These are phyloP conservation scores for Ylistrum balloti DNA, from an alignment of 1,140 invertebrate species.

Conservation along the genomic window DNA sequence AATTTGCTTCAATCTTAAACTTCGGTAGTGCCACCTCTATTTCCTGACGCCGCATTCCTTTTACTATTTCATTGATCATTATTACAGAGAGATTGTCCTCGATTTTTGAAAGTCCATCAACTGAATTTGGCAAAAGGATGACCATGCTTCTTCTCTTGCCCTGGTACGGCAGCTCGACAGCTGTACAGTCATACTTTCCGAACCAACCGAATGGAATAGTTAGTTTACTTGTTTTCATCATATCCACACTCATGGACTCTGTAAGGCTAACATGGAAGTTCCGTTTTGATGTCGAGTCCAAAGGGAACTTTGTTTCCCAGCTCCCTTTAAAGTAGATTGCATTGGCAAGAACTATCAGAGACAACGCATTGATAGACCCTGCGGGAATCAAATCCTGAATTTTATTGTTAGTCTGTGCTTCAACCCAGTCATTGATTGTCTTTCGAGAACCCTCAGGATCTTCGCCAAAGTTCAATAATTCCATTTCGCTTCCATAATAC, in stretches of 20 bases:
- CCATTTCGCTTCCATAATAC: conserved; percentile 59
- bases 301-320: conserved; percentile 88
- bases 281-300: conserved; percentile 82
- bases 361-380: conserved; percentile 82
- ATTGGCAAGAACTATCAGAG: conserved; percentile 88
- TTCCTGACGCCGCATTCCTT: conserved; percentile 43
- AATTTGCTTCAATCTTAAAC: conserved; percentile 86
- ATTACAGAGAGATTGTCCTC: conserved; percentile 83
- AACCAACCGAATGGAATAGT: conserved; percentile 49
- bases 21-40: conserved; percentile 84
- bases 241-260: conserved; percentile 49
- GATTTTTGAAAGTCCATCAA: conserved; percentile 81
- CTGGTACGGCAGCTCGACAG: conserved; percentile 89
- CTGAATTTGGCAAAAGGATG: conserved; percentile 87
- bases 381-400: conserved; percentile 86
- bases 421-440: conserved; percentile 88
- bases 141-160: conserved; percentile 86
- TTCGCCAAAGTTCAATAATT: conserved; percentile 55
- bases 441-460: conserved; percentile 70
- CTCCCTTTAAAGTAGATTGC: conserved; percentile 90
- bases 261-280: conserved; percentile 52
- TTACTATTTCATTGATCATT: conserved; percentile 78
- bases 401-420: conserved; percentile 86
- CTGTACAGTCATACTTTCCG: conserved; percentile 85
- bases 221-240: conserved; percentile 60